Conservation (phyloP, 2,113 vertebrate species). For the Brienomyrus brachyistius region DNA sequence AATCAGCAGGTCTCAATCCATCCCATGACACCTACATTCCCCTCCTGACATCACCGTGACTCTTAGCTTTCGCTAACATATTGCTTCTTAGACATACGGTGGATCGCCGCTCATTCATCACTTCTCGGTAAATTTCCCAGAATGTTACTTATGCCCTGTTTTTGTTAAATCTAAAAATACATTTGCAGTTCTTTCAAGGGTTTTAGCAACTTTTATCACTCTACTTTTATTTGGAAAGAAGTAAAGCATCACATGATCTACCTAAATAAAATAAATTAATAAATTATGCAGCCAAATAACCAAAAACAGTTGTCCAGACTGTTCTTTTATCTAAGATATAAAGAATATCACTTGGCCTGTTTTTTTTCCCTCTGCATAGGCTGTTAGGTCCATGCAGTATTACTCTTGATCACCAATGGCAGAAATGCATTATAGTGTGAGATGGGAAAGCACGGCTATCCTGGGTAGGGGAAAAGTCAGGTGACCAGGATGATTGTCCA, state of each 20-base stretch:
- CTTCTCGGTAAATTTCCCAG: not conserved
- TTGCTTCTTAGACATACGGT: not conserved
- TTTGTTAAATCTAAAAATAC: not conserved
- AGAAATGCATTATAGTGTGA: not conserved
- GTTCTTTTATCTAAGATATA: not conserved
- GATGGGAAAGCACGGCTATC: not conserved
- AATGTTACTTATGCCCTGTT: not conserved
- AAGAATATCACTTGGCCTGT: not conserved
- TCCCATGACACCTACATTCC: not conserved
- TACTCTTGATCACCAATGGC: not conserved
- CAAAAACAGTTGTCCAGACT: not conserved
- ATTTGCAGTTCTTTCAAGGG: not conserved
- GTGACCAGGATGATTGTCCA: not conserved
- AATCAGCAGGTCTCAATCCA: not conserved
- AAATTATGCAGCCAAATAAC: not conserved
- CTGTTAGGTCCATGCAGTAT: not conserved
- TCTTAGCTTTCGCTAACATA: not conserved
- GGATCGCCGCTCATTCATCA: not conserved
- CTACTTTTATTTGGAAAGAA: not conserved
- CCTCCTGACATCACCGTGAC: not conserved
- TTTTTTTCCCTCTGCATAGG: not conserved
- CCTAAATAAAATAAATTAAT: not conserved
- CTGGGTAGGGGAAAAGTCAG: not conserved
- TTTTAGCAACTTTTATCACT: not conserved
- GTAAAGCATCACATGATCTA: not conserved